Evolutionary conservation across 2,888 invertebrate genomes (phyloP), one percentile per base, ranked within the genome.

Genomic region (Exephanes ischioxanthus): DNA sequence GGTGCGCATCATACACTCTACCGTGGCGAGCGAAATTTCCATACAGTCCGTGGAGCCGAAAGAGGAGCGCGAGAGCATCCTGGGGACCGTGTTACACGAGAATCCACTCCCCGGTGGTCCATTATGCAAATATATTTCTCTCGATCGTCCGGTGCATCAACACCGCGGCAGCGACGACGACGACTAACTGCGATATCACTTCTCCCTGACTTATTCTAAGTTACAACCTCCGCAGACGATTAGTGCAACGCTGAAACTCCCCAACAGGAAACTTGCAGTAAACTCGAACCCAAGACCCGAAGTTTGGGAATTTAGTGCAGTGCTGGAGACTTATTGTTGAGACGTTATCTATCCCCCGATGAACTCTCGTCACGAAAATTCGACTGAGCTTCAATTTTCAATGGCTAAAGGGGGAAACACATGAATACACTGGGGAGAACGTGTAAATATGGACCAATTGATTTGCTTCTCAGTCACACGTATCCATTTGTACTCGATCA

Each of bases 121-220:
- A 88, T 89, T 88, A 89, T 89, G 89, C 87, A 88, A 89, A 89
- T 88, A 89, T 87, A 77, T 80, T 66, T 73, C 80, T 67, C 72
- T 78, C 63, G 58, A 55, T 51, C 73, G 73, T 48, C 67, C 55
- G 45, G 72, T 48, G 58, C 41, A 80, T 80, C 71, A 80, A 66
- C 77, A 67, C 37, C 37, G 66, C 63, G 1, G 37, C 68, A 11
- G n/a, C 77, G 55, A 79, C 61, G 48, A 68, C 45, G 63, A 71
- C 51, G 37, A 75, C 73, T 67, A 71, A 77, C 73, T 66, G 33
- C 19, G 37, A 33, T 45, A 76, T 83, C 82, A 53, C 82, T 76
- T 83, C 77, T 61, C 75, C 71, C 76, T 77, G 80, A 84, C 71
- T 80, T 77, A 58, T 77, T 67, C 51, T 72, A 41, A 80, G 71